Conservation (phyloP, 2,113 vertebrate genomes). For the Ursus arctos region DNA sequence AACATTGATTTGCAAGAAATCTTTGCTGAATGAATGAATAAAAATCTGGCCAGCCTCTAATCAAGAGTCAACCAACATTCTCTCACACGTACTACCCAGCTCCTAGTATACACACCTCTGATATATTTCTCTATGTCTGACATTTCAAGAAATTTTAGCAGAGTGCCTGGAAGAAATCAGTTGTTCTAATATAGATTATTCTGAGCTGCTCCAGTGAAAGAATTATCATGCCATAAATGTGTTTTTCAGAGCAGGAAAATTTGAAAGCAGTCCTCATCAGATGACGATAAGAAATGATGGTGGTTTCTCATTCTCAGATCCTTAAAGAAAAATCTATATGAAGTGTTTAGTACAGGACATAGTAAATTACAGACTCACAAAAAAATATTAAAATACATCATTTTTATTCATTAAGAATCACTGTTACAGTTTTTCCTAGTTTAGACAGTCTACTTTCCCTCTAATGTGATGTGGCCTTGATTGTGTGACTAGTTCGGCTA, state of each 20-base stretch:
- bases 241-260: background rate
- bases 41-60: no score
- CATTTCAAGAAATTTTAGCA: background rate
- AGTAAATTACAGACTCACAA: background rate
- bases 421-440: background rate
- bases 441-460: background rate
- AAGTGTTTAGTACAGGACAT: background rate
- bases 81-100: no score
- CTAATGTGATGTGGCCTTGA: background rate
- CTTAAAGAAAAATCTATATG: background rate
- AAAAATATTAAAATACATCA: background rate
- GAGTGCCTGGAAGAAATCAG: background rate
- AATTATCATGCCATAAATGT: background rate
- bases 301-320: background rate
- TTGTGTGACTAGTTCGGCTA: background rate
- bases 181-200: background rate
- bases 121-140: background rate
- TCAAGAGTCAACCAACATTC: background rate
- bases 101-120: background rate
- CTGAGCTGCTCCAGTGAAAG: background rate
- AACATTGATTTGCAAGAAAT: background rate
- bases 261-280: background rate
- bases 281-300: background rate
- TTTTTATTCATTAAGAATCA: background rate
- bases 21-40: background rate